A percentile compares a stretch with the other conserved stretches of the same genome.
Evolutionary conservation across 2,888 invertebrate species (phyloP).

Genomic region (Nemapogon koenigi): DNA sequence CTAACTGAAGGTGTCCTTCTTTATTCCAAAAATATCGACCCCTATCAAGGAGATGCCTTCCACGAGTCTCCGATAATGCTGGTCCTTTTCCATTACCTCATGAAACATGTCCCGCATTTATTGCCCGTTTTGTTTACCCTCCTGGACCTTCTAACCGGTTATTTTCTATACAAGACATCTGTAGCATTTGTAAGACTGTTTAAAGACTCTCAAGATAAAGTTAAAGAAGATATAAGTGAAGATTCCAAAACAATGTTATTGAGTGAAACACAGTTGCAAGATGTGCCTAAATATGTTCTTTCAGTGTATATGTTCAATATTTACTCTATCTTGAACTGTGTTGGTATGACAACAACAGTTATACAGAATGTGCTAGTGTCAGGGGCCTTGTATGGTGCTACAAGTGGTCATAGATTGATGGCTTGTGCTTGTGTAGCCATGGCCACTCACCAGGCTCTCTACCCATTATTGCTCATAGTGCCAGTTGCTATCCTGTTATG

Average conservation of each 20-base stretch:
- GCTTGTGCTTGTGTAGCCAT: conserved; percentile 76
- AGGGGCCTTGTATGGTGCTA: conserved; percentile 72
- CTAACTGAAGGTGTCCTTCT: conserved; percentile 89
- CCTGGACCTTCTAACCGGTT: conserved; percentile 79
- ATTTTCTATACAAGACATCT: conserved; percentile 74
- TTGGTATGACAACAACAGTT: conserved; percentile 88
- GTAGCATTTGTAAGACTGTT: conserved; percentile 69
- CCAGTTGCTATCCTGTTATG: conserved; percentile 78
- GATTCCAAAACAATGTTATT: conserved; percentile 63
- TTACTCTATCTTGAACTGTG: conserved; percentile 84
- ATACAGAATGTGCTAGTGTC: conserved; percentile 86
- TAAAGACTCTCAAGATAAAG: conserved; percentile 57
- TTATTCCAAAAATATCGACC: conserved; percentile 78
- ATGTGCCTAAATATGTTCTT: conserved; percentile 73
- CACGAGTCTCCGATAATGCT: conserved; percentile 89
- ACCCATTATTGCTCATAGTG: conserved; percentile 82
- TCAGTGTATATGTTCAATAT: conserved; percentile 89
- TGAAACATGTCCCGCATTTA: conserved; percentile 55
- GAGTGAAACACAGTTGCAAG: conserved; percentile 60
- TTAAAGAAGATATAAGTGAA: conserved; percentile 59
- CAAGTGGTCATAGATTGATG: conserved; percentile 66
- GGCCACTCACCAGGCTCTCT: conserved; percentile 82
- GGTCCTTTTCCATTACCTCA: conserved; percentile 67
- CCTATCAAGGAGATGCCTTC: conserved; percentile 89
- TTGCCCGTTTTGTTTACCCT: conserved; percentile 72